Evolutionary conservation across 2,113 vertebrate species (phyloP).

Genomic region (Eulacestoma nigropectus): DNA sequence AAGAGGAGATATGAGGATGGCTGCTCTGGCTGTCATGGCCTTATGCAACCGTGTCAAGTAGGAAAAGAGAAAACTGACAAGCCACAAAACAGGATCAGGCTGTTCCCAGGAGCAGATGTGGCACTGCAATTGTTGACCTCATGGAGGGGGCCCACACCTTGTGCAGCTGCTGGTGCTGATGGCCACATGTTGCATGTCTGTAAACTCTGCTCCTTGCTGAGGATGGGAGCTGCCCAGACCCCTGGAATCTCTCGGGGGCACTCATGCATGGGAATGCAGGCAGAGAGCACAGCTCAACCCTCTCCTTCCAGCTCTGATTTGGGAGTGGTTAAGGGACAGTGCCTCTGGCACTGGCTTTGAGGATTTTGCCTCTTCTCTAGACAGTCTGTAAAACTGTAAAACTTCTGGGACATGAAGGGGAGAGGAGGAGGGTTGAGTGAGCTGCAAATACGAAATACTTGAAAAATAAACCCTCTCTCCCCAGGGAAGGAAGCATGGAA

Average conservation of each 20-base stretch:
- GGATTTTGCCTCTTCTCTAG: neutral
- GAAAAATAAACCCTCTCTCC: neutral
- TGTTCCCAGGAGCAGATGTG: neutral
- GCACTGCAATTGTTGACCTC: rapidly evolving
- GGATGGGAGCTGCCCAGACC: neutral
- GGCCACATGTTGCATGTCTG: rapidly evolving
- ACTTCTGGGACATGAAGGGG: neutral
- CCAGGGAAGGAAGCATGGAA: neutral
- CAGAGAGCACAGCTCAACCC: neutral
- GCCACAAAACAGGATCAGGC: neutral
- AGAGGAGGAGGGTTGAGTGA: neutral
- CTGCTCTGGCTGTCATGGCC: neutral
- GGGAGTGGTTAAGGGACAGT: neutral
- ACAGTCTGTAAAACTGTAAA: neutral
- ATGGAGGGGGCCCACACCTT: neutral
- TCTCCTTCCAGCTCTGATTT: rapidly evolving
- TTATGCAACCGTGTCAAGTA: neutral
- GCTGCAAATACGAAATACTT: neutral
- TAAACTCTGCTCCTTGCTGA: neutral
- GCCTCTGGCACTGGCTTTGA: neutral
- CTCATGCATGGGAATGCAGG: rapidly evolving
- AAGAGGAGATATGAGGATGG: neutral
- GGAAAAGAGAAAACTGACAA: neutral
- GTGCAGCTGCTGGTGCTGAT: neutral
- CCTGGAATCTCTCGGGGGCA: neutral